Percentiles rank a stretch among this genome's conserved stretches.
phyloP scores from a whole-genome alignment of 2,113 vertebrate species.

The Mixornis gularis region DNA sequence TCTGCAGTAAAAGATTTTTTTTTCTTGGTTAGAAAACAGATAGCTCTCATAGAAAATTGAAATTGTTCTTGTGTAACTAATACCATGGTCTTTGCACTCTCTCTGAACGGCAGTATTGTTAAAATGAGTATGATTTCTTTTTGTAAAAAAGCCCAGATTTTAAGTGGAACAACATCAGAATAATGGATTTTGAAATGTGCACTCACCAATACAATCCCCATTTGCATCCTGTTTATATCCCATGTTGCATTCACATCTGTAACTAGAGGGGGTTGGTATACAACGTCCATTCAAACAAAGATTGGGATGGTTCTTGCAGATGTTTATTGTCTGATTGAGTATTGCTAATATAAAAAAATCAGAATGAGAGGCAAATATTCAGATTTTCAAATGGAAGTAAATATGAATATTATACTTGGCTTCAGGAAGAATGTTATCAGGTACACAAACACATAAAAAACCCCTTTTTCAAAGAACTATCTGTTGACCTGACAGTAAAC shows the following conservation, averaged over 20 bases:
- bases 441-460: not conserved
- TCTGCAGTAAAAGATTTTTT: not conserved
- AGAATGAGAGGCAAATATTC: not conserved
- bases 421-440: not conserved
- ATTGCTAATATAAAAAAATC: slow-evolving; percentile 51
- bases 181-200: not conserved
- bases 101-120: not conserved
- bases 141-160: accelerated
- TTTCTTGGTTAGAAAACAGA: not conserved
- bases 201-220: slow-evolving; percentile 73
- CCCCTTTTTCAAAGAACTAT: not conserved
- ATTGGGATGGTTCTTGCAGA: slow-evolving; percentile 71
- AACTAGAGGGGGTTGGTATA: slow-evolving; percentile 67
- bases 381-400: not conserved
- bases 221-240: slow-evolving; percentile 73
- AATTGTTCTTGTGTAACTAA: not conserved
- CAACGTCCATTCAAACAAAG: slow-evolving; percentile 77
- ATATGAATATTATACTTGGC: not conserved
- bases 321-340: slow-evolving; percentile 74
- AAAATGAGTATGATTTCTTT: not conserved
- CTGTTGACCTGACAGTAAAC: not conserved
- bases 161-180: not conserved
- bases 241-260: slow-evolving; percentile 75
- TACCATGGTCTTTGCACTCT: not conserved
- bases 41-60: not conserved